Base-by-base conservation (phyloP, 1,140 invertebrate genomes). In the Grapholita molesta region DNA sequence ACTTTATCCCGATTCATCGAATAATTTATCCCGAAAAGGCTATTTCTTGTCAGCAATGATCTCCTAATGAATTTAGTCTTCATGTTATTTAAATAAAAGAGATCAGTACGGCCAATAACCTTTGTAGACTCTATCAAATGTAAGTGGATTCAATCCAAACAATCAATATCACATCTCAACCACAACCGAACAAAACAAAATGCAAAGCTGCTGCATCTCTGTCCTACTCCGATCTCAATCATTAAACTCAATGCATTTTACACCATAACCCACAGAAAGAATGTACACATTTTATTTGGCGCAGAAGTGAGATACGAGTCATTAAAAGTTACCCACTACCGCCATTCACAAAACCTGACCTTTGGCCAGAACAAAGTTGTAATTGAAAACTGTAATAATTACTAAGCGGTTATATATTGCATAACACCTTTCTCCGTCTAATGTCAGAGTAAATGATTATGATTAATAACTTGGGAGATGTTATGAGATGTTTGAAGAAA, bases 361-460 rank as follows among this genome's bases (percentile, higher is more conserved):
- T 61, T 61, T 61, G 55, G 28, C 28, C 28, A 15, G 23, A 61
- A 28, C 55, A 28, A 57, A 48, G 24, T 30, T 30, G 28, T 61
- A 61, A 61, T 61, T 61, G 55, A 61, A 61, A 61, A 61, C 55
- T 15, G 55, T 61, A 65, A 66, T 57, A 69, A 70, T 66, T 57
- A 48, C 64, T 21, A 30, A 57, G 55, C 23, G 33, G 35, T 32
- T 11, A n/a, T 7, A 7, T 42, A 38, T 70, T 66, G 64, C 64
- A 12, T 61, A 70, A 70, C 33, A 66, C 69, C 69, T 70, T 70
- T 70, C 69, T 67, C 69, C 52, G 55, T 53, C 33, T 15, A 38
- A 57, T 23, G 53, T 52, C 53, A 53, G 32, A 33, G n/a, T 70
- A 70, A 70, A 38, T 61, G 69, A 70, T 70, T 66, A 57, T 67